Evolutionary conservation across 2,113 vertebrate species (phyloP), one percentile per base, ranked within the genome.

Genomic region (Phocoena phocoena): DNA sequence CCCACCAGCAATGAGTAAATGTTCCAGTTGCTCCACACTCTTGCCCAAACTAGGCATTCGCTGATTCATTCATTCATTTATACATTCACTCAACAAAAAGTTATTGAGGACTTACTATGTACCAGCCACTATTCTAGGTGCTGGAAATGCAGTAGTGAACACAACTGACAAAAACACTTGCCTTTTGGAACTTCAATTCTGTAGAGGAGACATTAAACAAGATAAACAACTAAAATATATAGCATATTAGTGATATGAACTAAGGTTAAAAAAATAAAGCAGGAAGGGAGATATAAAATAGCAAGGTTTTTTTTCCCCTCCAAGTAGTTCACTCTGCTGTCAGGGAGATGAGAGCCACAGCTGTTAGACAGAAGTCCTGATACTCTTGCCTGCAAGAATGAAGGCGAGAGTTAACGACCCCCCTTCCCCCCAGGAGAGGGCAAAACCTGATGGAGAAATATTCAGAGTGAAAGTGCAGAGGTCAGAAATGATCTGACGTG

Each of bases 241-340:
- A 73, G 9, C 26, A 4, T 68, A 14, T 86, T 86, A 71, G 15
- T 58, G 20, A 25, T 70, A 79, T 33, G 23, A 81, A 2, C 38
- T 90, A 81, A 86, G 28, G 81, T 55, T 47, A 31, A 79, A 82
- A 89, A 80, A 86, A 73, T 13, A 93, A 79, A 74, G 12, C 58
- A 92, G 31, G 21, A 90, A 86, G 15, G 12, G 31, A 90, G 25
- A n/a, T 23, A 88, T 20, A 74, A 62, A 83, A 82, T 68, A n/a
- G 31, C 10, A 60, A 60, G 58, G 53, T 2, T 7, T 44, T 74
- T 5, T 5, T 2, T 26, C 1, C 0, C 10, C n/a, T 60, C 73
- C 8, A 18, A 2, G 63, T 5, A 58, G 58, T 58, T 25, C 26
- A 74, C 4, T 71, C 26, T 92, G n/a, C 28, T 9, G 14, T n/a